Evolutionary conservation across 2,888 invertebrate species (phyloP), one percentile per base, ranked within the genome.

Genomic region (Apodemia hepburni): DNA sequence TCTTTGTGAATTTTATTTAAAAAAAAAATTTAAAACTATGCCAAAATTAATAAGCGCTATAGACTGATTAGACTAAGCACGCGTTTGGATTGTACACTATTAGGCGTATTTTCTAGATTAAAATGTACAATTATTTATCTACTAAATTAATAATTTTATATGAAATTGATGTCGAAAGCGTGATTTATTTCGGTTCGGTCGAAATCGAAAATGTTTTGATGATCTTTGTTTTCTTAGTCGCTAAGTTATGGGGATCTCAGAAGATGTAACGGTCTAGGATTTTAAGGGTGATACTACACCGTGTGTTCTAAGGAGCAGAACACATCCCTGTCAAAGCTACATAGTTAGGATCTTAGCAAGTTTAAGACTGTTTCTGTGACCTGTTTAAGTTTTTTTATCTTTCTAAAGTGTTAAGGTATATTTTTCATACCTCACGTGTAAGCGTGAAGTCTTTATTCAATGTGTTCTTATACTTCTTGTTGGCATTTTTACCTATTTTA

Each of bases 321-420:
- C 91, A 88, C 91, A 91, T 91, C 91, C 91, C 91, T 91, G 91
- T 87, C 80, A 69, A 81, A 86, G 85, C 87, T 86, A 82, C 82
- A 82, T 81, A 91, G 87, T 87, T 90, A 91, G 87, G 88, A 85
- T 79, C 82, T 87, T 91, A 91, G 91, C 87, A 89, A 87, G 88
- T 75, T 82, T 92, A 92, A 92, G 92, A 92, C 92, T 92, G 92
- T 92, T 85, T 89, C 89, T 88, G 92, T 92, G 92, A 92, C 92
- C 92, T 92, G 92, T 92, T 91, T 88, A 84, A 81, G 85, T 87
- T 88, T 87, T 42, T 70, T 85, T 87, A 86, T 86, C 85, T 86
- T 83, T 86, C 85, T 85, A 84, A 83, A 80, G 78, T 81, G 86
- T 87, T 87, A 84, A 81, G 84, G 77, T 76, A 72, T 74, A 73